These are phyloP conservation scores for Chrysomela aeneicollis DNA, from an alignment of 2,888 invertebrate species.

Conservation along the genomic window DNA sequence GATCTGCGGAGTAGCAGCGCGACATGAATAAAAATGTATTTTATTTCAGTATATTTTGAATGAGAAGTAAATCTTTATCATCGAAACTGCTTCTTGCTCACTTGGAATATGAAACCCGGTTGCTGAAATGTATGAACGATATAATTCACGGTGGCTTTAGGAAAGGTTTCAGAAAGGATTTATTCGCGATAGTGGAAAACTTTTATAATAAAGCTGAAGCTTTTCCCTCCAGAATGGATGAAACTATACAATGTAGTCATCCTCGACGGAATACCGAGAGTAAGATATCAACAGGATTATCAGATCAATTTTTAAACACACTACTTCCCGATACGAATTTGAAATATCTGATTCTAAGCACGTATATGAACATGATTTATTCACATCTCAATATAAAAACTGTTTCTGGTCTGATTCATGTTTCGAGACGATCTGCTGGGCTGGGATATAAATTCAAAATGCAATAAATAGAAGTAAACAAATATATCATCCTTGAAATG, in stretches of 20 bases:
- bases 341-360: too few species aligned
- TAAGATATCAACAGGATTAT: too few species aligned
- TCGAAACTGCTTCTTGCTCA: neutral
- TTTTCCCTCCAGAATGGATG: neutral
- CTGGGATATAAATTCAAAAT: neutral
- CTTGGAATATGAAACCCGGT: neutral
- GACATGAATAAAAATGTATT: neutral
- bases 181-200: neutral
- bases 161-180: neutral
- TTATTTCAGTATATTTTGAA: neutral
- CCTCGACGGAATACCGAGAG: too few species aligned
- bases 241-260: too few species aligned
- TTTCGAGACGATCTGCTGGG: neutral
- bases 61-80: neutral
- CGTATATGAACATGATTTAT: neutral
- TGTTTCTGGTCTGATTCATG: neutral
- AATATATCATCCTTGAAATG: neutral
- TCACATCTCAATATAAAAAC: neutral
- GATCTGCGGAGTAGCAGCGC: neutral
- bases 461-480: slow-evolving; percentile 1
- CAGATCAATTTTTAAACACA: too few species aligned
- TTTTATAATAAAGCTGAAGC: neutral
- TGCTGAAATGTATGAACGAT: neutral
- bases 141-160: neutral
- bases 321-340: too few species aligned